Conservation (phyloP, 37 sponge, comb jelly and placozoan genomes). For the Corticium candelabrum region DNA sequence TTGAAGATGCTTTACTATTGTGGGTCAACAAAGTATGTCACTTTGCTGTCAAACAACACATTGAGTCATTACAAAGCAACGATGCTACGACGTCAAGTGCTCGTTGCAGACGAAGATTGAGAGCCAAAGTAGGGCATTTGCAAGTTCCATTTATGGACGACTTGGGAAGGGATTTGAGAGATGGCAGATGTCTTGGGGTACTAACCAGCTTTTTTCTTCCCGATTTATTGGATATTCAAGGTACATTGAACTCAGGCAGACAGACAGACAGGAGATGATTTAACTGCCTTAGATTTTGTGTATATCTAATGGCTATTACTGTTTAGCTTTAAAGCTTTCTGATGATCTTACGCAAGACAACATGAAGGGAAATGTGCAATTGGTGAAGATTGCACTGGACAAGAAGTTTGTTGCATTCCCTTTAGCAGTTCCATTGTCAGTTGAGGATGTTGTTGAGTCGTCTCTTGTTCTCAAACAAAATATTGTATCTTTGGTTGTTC, state of each 20-base stretch:
- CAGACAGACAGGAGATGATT: background rate
- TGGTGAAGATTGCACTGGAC: background rate
- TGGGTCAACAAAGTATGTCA: constrained; percentile 64
- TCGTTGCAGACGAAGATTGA: too few species aligned
- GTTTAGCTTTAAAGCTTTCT: background rate
- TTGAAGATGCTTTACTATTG: constrained; percentile 45
- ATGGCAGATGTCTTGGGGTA: constrained; percentile 27
- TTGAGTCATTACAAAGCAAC: background rate
- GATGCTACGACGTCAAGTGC: too few species aligned
- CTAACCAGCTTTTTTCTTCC: constrained; percentile 1
- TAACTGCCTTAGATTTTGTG: too few species aligned
- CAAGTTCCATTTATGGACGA: constrained; percentile 8
- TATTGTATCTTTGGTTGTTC: background rate
- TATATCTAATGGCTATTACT: background rate
- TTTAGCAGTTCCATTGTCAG: background rate
- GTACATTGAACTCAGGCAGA: background rate
- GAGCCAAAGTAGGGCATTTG: too few species aligned
- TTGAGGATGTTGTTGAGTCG: background rate
- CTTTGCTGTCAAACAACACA: background rate
- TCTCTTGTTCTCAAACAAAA: background rate
- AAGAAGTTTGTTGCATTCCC: background rate
- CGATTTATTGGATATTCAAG: background rate
- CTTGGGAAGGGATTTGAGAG: constrained; percentile 8
- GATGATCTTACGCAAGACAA: background rate
- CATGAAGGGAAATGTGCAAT: background rate